phyloP scores from a whole-genome alignment of 2,113 vertebrate genomes.

The Callionymus lyra region DNA sequence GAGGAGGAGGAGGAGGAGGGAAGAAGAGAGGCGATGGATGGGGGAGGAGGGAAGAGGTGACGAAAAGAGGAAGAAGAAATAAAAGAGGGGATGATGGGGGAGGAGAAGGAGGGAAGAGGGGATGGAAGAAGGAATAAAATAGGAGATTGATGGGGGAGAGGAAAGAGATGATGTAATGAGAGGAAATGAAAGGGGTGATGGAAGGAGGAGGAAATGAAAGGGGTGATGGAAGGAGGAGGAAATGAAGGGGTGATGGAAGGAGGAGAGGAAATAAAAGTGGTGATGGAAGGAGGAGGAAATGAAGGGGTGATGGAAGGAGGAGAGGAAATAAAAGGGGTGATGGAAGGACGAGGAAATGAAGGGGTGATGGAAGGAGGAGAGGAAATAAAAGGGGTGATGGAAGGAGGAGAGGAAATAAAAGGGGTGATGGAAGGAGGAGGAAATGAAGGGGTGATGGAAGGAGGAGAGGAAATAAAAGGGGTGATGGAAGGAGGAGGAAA shows the following conservation, averaged over 20 bases:
- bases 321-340: constrained; percentile 22
- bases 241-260: no score
- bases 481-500: constrained; percentile 31
- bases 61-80: constrained; percentile 5
- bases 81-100: constrained; percentile 8
- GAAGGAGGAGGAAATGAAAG: no score
- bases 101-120: no score
- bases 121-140: no score
- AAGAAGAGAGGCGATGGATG: constrained; percentile 8
- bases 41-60: no score
- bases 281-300: no score
- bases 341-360: no score
- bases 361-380: constrained; percentile 33
- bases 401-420: no score
- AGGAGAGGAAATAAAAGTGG: constrained; percentile 9
- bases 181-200: constrained; percentile 6
- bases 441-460: constrained; percentile 33
- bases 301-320: constrained; percentile 36
- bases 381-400: constrained; percentile 18
- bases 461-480: constrained; percentile 37
- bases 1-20: constrained; percentile 28
- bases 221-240: constrained; percentile 33
- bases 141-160: no score
- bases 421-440: constrained; percentile 37
- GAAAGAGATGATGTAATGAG: no score